Evolutionary conservation across 2,113 vertebrate species (phyloP), one percentile per base, ranked within the genome.

Genomic region (Pteronura brasiliensis): DNA sequence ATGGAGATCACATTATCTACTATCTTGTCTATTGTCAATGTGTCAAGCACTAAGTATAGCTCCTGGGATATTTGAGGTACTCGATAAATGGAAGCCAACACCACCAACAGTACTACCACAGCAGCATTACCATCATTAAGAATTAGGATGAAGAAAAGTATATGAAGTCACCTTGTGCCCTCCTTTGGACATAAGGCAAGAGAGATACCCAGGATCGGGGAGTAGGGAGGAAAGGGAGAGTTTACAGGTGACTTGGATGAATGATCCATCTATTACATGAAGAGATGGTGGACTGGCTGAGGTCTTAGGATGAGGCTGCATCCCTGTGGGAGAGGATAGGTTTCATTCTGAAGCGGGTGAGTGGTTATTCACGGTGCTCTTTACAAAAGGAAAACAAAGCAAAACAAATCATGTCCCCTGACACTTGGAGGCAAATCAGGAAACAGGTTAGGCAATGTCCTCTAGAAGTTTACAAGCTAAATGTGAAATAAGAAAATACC

Each of bases 401-500:
- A 25, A 72, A 72, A 42, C 21, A 42, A 44, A 44, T 81, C 55
- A 52, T 55, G 34, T 31, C 21, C 3, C 88, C 7, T 95, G 57
- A 27, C n/a, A n/a, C 21, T 83, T 42, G 4, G 21, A 80, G 20
- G 83, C 13, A 65, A 23, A 8, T 21, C 29, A 77, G 52, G 36
- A 93, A 14, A 4, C 36, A 85, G 31, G 21, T 4, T 89, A 18
- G 9, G 36, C 23, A 18, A 52, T 36, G 79, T 7, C 0, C 0
- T 57, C 15, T 44, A 25, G n/a, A 21, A 25, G 61, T 39, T 23
- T 44, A 21, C 13, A 90, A 90, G 47, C 3, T 84, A 31, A 93
- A 82, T 34, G 52, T 71, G 55, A 90, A 95, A 69, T 77, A 63
- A 77, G 83, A 36, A 77, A 63, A 21, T n/a, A 65, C 23, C 82